These are phyloP conservation scores for Lasiurus borealis DNA, from an alignment of 2,113 vertebrate species.

Conservation along the genomic window DNA sequence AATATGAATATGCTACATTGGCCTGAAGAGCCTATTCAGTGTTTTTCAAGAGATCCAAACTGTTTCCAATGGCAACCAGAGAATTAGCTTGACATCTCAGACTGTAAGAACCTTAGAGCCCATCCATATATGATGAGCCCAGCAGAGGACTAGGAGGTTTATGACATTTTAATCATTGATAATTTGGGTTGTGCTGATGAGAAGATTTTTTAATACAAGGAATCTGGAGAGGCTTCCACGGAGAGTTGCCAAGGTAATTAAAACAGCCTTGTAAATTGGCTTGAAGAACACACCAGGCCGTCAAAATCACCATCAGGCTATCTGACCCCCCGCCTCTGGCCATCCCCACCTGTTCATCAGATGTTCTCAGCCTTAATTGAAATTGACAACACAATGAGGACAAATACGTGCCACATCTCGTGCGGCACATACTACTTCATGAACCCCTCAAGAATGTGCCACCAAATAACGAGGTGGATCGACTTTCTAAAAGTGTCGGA, in stretches of 20 bases:
- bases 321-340: conserved; percentile 25
- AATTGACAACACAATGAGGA: conserved; percentile 53
- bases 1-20: conserved; percentile 58
- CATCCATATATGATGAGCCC: conserved; percentile 48
- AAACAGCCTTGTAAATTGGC: conserved; percentile 60
- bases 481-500: neutral
- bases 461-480: neutral
- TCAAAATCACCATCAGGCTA: conserved; percentile 51
- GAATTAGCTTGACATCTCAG: conserved; percentile 67
- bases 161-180: conserved; percentile 77
- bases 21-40: conserved; percentile 55
- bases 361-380: conserved; percentile 57
- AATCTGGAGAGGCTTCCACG: conserved; percentile 52
- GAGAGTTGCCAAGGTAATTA: conserved; percentile 70
- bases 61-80: conserved; percentile 72
- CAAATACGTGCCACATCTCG: neutral
- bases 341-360: conserved; percentile 15
- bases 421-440: neutral
- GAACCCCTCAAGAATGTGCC: neutral
- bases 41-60: conserved; percentile 64
- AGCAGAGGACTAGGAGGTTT: conserved; percentile 55
- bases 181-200: conserved; percentile 70
- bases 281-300: conserved; percentile 48
- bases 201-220: conserved; percentile 71
- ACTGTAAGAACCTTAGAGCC: conserved; percentile 52